Base-by-base conservation (phyloP, 2,888 invertebrate species). In the Tenthredo distinguenda region DNA sequence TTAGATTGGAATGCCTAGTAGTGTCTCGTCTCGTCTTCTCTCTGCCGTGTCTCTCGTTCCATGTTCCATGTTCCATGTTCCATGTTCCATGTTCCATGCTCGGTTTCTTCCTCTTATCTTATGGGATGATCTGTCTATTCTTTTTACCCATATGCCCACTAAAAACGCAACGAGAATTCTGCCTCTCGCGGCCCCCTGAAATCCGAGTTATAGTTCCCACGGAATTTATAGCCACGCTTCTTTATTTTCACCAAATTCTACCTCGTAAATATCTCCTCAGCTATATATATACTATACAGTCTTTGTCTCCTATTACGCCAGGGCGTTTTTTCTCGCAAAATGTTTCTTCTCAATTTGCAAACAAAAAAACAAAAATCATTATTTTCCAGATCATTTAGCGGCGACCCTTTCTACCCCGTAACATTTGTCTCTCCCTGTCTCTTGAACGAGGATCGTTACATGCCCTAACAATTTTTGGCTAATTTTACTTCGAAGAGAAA, bases 1-100 rank as follows among this genome's bases (percentile, higher is more conserved):
- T 85, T 47, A 79, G 79, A 68, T 79, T 68, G 85, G 79, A 85
- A 85, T 79, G 79, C 37, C 85, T 79, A n/a, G 62, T 81, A 81
- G 81, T 81, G 81, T 58, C 81, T 62, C n/a, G 55, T 62, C 34
- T 81, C 37, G 34, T 34, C 77, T 50, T 31, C 18, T n/a, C 77
- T 31, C 7, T 9, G 50, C 31, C 50, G 47, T 77, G 2, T 50
- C 4, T 18, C 77, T 43, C 43, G 9, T 77, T 18, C 58, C 79
- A 9, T 62, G 10, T 79, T 34, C 21, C 58, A 58, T 58, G 58
- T 58, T n/a, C 50, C 50, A 31, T 50, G 10, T n/a, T 79, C 58
- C 58, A 15, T 47, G 26, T 12, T 26, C 77, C n/a, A 31, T 50
- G 10, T n/a, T 79, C 58, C 58, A 15, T 47, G 26, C 21, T 26